Conservation (phyloP, 2,113 vertebrate genomes). For the Dromiciops gliroides region DNA sequence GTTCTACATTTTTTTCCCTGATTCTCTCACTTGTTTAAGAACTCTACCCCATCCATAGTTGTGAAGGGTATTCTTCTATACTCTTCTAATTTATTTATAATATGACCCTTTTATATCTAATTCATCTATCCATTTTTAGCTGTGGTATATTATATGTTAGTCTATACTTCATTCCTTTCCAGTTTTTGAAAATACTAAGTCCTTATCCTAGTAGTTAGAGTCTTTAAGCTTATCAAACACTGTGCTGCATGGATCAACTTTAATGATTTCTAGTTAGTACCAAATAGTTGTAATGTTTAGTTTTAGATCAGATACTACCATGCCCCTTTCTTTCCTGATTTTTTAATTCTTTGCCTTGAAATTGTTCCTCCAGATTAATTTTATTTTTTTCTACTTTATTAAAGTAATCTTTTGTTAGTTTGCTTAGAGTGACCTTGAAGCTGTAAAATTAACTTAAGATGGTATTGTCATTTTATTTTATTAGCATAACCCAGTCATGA, state of each 20-base stretch:
- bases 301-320: background rate
- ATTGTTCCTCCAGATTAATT: background rate
- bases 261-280: background rate
- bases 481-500: background rate
- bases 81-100: no score
- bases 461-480: background rate
- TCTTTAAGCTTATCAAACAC: background rate
- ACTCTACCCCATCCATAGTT: no score
- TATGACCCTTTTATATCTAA: background rate
- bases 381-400: background rate
- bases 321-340: background rate
- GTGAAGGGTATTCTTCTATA: no score
- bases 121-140: background rate
- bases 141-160: background rate
- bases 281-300: background rate
- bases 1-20: background rate
- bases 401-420: background rate
- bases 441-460: background rate
- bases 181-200: background rate
- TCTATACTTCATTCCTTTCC: background rate
- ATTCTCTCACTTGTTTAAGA: no score
- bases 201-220: background rate
- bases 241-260: background rate
- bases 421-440: background rate
- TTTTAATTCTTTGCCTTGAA: background rate